These are phyloP conservation scores for Drosophila multiciliata DNA, from an alignment of 2,888 invertebrate species.

Conservation along the genomic window DNA sequence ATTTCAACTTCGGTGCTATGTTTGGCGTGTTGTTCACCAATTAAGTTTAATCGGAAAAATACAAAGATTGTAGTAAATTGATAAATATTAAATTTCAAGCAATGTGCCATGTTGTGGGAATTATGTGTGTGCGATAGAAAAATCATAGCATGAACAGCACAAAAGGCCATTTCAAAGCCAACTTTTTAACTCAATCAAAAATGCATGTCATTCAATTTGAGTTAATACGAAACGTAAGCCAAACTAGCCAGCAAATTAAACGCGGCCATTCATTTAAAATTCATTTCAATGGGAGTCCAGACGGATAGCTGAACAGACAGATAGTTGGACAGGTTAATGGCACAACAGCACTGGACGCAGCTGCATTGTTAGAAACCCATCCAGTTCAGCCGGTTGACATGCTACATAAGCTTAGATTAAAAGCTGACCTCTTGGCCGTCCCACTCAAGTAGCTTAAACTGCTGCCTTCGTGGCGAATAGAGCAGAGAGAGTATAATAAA, in stretches of 20 bases:
- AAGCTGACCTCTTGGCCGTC: constrained; percentile 30
- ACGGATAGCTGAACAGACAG: neutral
- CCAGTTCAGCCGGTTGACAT: constrained; percentile 54
- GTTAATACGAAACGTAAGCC: constrained; percentile 59
- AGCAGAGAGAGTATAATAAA: constrained; percentile 50
- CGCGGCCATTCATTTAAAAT: constrained; percentile 41
- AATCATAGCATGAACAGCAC: neutral
- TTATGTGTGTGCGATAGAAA: constrained; percentile 4
- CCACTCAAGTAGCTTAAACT: neutral
- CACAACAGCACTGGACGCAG: constrained; percentile 12
- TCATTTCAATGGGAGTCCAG: constrained; percentile 39
- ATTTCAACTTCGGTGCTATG: neutral
- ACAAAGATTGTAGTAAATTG: neutral
- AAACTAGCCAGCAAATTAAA: constrained; percentile 48
- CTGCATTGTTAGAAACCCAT: constrained; percentile 67
- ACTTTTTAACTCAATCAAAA: constrained; percentile 56
- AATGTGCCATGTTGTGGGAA: constrained; percentile 7
- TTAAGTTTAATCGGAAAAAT: neutral
- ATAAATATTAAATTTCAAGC: too few relatives aligned
- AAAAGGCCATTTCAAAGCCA: constrained; percentile 24
- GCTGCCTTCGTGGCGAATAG: constrained; percentile 18
- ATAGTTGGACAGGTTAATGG: constrained; percentile 32
- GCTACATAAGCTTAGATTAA: constrained; percentile 65
- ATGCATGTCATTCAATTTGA: constrained; percentile 62
- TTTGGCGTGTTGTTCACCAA: neutral